Base-by-base conservation (phyloP, 2,113 vertebrate genomes). In the Vimba vimba region DNA sequence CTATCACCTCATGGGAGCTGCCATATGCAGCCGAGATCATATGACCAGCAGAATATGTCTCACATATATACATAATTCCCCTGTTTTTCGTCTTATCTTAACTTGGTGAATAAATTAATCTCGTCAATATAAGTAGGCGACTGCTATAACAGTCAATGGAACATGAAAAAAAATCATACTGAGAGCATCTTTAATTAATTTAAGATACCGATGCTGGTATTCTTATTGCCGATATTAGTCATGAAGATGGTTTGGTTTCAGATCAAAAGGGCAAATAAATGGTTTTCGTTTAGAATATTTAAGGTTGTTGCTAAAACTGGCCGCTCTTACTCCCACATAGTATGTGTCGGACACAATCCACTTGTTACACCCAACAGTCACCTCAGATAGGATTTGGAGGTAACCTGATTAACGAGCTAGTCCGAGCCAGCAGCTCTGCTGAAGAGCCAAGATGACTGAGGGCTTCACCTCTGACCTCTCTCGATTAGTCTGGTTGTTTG, bases 361-460 rank as follows among this genome's bases (percentile, higher is more conserved):
- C 36, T 11, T 30, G 57, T 71, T 79, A 52, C 55, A 73, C 60
- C 77, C 59, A 86, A 59, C 71, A 60, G 60, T 10, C 73, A 50
- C 19, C 45, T 85, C 50, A 57, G 73, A 75, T 55, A 55, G 84
- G 84, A 85, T 86, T 86, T 57, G 19, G 55, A 60, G 57, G n/a
- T 84, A 79, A 79, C 78, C 36, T 73, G 27, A 88, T 88, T 83
- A 83, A 9, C 25, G 12, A 27, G 33, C 39, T 83, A 43, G 5
- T n/a, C 59, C 1, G n/a, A 73, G 59, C 7, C 30, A 76, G 36
- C 57, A 76, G 82, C 47, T n/a, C 60, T 74, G 82, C 68, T 43
- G 13, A 36, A 82, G 57, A 0, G n/a, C 45, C 43, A 6, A 7
- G 27, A n/a, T 11, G 27, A 36, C 82, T 36, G 69, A 81, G 45